Evolutionary conservation across 2,113 vertebrate genomes (phyloP).

Genomic region (Entosphenus tridentatus): DNA sequence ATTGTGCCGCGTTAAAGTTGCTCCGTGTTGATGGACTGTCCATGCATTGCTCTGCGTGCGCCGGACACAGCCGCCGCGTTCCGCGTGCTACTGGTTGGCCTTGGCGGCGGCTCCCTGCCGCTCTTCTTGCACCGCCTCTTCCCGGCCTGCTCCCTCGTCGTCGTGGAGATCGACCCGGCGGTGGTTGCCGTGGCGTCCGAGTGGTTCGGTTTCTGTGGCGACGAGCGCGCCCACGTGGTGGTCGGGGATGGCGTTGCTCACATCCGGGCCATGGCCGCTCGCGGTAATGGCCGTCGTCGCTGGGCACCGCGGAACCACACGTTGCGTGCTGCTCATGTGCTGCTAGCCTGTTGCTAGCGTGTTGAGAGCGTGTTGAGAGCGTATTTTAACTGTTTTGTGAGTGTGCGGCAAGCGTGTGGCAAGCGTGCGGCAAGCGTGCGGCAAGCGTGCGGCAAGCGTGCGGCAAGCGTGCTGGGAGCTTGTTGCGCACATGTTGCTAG

Average conservation of each 20-base stretch:
- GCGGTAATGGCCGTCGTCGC: constrained; percentile 27
- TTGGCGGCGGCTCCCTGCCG: constrained; percentile 68
- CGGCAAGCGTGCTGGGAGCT: too few relatives aligned
- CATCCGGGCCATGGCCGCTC: constrained; percentile 29
- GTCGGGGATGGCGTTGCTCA: constrained; percentile 52
- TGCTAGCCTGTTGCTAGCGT: background rate
- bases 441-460: too few relatives aligned
- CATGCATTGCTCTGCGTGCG: background rate
- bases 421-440: too few relatives aligned
- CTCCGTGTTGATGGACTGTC: too few relatives aligned
- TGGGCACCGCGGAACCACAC: background rate
- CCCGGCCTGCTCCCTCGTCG: constrained; percentile 24
- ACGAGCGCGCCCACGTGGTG: constrained; percentile 40
- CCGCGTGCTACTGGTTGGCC: constrained; percentile 50
- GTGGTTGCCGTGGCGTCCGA: constrained; percentile 49
- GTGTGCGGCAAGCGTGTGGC: too few relatives aligned
- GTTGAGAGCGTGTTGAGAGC: too few relatives aligned
- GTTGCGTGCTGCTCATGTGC: background rate
- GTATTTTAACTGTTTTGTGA: too few relatives aligned
- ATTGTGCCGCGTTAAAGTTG: too few relatives aligned
- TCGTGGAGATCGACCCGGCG: constrained; percentile 58
- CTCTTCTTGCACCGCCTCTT: constrained; percentile 74
- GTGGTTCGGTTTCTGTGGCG: constrained; percentile 59
- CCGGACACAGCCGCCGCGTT: constrained; percentile 25
- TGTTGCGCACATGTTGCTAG: too few relatives aligned